Percentiles rank a stretch among this genome's conserved stretches.
Evolutionary conservation across 2,888 invertebrate species (phyloP).

Genomic region (Formica aserva): DNA sequence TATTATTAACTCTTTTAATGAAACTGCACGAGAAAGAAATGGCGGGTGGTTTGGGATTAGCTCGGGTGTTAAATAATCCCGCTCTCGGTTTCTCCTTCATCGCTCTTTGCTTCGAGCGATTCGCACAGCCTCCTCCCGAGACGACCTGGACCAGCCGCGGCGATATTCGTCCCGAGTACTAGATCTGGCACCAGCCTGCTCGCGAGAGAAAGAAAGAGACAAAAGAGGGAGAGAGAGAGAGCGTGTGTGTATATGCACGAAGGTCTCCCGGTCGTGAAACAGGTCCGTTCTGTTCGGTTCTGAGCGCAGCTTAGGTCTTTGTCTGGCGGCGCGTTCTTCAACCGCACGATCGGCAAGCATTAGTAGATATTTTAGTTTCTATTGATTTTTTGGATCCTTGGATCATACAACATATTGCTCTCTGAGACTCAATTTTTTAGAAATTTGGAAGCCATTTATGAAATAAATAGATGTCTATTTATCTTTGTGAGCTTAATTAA

Average conservation of each 20-base stretch:
- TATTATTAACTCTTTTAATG: conserved; percentile 7
- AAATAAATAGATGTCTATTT: background rate
- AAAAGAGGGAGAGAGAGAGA: background rate
- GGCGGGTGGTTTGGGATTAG: background rate
- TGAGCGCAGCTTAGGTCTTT: conserved; percentile 58
- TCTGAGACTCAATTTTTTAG: background rate
- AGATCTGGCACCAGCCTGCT: conserved; percentile 63
- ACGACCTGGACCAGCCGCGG: conserved; percentile 57
- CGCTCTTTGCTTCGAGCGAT: conserved; percentile 35
- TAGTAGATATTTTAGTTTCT: conserved; percentile 31
- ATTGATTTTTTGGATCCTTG: background rate
- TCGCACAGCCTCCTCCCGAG: conserved; percentile 49
- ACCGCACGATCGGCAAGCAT: conserved; percentile 34
- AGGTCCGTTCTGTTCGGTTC: conserved; percentile 61
- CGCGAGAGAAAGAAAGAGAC: conserved; percentile 33
- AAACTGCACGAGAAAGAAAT: background rate
- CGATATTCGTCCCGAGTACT: conserved; percentile 59
- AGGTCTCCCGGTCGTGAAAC: conserved; percentile 69
- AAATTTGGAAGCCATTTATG: background rate
- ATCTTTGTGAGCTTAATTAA: background rate
- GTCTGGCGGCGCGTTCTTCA: conserved; percentile 54
- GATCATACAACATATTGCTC: background rate
- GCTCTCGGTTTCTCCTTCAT: conserved; percentile 43
- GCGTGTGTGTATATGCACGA: conserved; percentile 40
- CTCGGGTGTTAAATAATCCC: conserved; percentile 45